Base-by-base conservation (phyloP, 2,888 invertebrate genomes). In the Noctuana brunneofusca region DNA sequence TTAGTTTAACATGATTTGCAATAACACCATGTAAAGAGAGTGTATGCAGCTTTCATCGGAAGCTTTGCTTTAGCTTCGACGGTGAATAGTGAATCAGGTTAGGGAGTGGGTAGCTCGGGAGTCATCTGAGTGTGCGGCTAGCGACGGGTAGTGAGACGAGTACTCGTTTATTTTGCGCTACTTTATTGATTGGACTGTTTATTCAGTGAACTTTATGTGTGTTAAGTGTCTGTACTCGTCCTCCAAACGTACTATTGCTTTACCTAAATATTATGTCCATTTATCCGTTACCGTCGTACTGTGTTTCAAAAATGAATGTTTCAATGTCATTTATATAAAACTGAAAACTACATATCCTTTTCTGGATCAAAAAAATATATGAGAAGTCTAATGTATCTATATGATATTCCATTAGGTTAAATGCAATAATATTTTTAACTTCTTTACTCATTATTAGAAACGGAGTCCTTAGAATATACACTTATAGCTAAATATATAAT, bases 131-230 rank as follows among this genome's bases (percentile, higher is more conserved):
- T 14, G 63, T 52, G 62, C 14, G n/a, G 59, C 63, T 68, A 71
- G 70, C 80, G 86, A 74, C 83, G 83, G 74, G 69, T 79, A 82
- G 80, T 78, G 84, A 75, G 85, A 79, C 86, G 88, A 82, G 87
- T 87, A 87, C 86, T 89, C 87, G 75, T 84, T 87, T 89, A 78
- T 80, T 89, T 90, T 89, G 90, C 89, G 89, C 85, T 76, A 63
- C 46, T 32, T 66, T 49, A 60, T 48, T 56, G 70, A 70, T 80
- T 63, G 63, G 56, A 63, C 63, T 63, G 56, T 63, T 63, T 57
- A 63, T 63, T 63, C 56, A 63, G 63, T 63, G 63, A 56, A 27
- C 20, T 63, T 52, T 62, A 58, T 41, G 58, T 64, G 68, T 81
- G 58, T 83, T 81, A 73, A 81, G 80, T 77, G 74, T 86, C 80